Conservation (phyloP, 2,888 invertebrate genomes). For the Minunthozetes semirufus region DNA sequence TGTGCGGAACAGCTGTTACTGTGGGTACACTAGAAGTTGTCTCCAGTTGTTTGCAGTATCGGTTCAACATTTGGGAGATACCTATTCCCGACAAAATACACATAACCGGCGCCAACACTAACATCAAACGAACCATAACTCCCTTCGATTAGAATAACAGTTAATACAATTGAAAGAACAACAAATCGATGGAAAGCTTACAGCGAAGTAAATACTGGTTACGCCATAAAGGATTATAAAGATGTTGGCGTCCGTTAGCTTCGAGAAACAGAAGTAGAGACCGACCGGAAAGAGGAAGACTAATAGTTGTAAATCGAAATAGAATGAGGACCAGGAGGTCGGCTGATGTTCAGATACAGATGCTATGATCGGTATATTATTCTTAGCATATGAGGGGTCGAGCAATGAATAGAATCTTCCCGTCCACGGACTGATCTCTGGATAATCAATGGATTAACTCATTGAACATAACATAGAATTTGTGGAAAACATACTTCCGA, state of each 20-base stretch:
- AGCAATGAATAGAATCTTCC: conserved; percentile 96
- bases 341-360: conserved; percentile 99
- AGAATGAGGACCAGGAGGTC: conserved; percentile 98
- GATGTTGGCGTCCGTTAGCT: conserved; percentile 94
- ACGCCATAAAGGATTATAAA: too few relatives aligned
- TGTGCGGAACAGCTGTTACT: too few relatives aligned
- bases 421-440: conserved; percentile 91
- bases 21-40: too few relatives aligned
- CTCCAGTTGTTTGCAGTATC: too few relatives aligned
- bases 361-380: conserved; percentile 98
- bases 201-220: conserved; percentile 64
- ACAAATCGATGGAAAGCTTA: conserved; percentile 70
- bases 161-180: too few relatives aligned
- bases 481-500: too few relatives aligned
- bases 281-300: conserved; percentile 97
- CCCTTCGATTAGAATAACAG: conserved; percentile 99
- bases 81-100: conserved; percentile 93
- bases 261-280: conserved; percentile 96
- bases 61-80: conserved; percentile 80
- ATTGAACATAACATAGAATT: too few relatives aligned
- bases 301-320: conserved; percentile 95
- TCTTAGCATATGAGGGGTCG: conserved; percentile 99
- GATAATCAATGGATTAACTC: too few relatives aligned
- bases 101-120: conserved; percentile 95
- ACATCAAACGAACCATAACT: conserved; percentile 98